Base-by-base conservation (phyloP, 2,888 invertebrate genomes). In the Molorchus minor region DNA sequence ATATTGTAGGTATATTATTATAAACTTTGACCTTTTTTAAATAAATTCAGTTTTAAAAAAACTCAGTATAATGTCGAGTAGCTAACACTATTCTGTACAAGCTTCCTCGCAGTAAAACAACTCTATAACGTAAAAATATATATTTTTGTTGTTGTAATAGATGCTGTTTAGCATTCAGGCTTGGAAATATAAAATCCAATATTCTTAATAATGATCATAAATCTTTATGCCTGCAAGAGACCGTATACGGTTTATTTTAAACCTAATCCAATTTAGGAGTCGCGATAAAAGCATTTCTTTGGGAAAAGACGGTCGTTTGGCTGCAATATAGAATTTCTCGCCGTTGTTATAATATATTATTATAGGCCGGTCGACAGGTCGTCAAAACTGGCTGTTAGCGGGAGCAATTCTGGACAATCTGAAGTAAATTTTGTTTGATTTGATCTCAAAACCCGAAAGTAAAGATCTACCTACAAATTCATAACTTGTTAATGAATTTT, bases 171-270 rank as follows among this genome's bases (percentile, higher is more conserved):
- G 66, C 64, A 71, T 70, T 65, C 69, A 45, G 45, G 17, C 16
- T 38, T 16, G 44, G 41, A 56, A 64, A 45, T 65, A 65, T 62
- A 59, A 58, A 71, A 68, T 70, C 71, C 71, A 70, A 71, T 71
- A 71, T 71, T 70, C 70, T 71, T 71, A 73, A 73, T 73, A 73
- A 71, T 69, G 69, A 69, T 61, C 56, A 73, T 73, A 73, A 73
- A 73, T 73, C 73, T 69, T 64, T 53, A 29, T 57, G 59, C 57
- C 47, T 51, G 25, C 44, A 62, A 54, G 43, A 21, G 49, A 47
- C 41, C 19, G 20, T 54, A 54, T 54, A 58, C 47, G n/a, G n/a
- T 58, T 58, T 47, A 58, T 58, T 58, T 54, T 54, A 47, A 58
- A 49, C 47, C 58, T n/a, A 35, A 58, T 58, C 58, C 58, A 58